phyloP scores from a whole-genome alignment of 2,797 vertebrate species.

The Neomorphus geoffroyi region DNA sequence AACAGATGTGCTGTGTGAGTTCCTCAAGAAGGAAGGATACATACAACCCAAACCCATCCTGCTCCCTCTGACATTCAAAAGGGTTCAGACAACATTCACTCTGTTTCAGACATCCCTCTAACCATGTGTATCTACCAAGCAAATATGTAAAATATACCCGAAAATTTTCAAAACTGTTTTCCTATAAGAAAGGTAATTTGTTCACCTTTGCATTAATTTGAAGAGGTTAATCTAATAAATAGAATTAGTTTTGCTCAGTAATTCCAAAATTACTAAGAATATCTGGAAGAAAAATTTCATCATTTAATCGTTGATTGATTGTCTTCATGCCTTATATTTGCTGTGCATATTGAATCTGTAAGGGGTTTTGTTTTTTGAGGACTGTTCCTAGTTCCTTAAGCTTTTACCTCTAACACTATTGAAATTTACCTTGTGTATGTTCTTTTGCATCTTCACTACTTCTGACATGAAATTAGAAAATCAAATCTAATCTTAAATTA shows the following conservation, averaged over 20 bases:
- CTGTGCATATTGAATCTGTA: not conserved
- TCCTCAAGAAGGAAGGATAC: not conserved
- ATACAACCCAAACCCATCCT: not conserved
- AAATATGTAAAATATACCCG: not conserved
- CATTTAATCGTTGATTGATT: not conserved
- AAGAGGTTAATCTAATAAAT: not conserved
- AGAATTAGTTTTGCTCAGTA: not conserved
- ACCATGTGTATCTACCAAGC: not conserved
- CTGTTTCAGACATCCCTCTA: not conserved
- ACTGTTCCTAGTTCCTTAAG: accelerated
- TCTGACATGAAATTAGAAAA: not conserved
- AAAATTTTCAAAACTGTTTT: not conserved
- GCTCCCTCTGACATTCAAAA: not conserved
- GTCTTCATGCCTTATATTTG: not conserved
- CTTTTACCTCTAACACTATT: not conserved
- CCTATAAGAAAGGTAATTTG: not conserved
- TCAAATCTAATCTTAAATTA: not conserved
- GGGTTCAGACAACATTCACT: not conserved
- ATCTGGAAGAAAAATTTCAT: not conserved
- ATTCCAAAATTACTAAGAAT: not conserved
- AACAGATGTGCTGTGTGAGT: accelerated
- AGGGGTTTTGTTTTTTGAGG: not conserved
- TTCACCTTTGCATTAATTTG: not conserved
- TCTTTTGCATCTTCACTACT: not conserved
- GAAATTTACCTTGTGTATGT: not conserved